These are phyloP conservation scores for Phoenicopterus ruber DNA, from an alignment of 2,113 vertebrate species.

Conservation along the genomic window DNA sequence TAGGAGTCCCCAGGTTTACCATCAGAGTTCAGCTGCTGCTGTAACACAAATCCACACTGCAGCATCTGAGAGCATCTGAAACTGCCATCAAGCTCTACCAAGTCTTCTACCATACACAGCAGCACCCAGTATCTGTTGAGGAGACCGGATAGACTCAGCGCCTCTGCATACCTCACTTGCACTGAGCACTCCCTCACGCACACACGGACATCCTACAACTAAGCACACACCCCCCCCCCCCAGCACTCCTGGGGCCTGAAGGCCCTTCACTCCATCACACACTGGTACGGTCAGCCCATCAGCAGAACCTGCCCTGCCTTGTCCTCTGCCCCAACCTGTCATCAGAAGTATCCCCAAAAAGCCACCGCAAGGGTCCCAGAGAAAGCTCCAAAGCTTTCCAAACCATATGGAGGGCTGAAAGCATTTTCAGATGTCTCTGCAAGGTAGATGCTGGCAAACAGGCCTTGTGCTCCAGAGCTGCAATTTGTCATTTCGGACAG, in stretches of 20 bases:
- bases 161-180: not conserved
- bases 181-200: not conserved
- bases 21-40: not conserved
- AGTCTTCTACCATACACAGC: not conserved
- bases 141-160: not conserved
- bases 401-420: not conserved
- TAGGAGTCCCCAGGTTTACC: not conserved
- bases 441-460: not conserved
- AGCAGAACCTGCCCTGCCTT: not conserved
- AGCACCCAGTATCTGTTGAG: not conserved
- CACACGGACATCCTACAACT: not conserved
- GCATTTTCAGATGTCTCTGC: not conserved
- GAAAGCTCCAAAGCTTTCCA: not conserved
- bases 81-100: not conserved
- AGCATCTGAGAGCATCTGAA: not conserved
- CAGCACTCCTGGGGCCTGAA: not conserved
- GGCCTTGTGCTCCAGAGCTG: not conserved
- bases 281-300: not conserved
- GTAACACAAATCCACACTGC: not conserved
- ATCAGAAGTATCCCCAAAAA: not conserved
- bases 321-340: not conserved
- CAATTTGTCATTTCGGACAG: not conserved
- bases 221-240: fast-evolving
- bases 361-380: not conserved
- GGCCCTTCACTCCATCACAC: not conserved